Conservation (phyloP, 2,113 vertebrate genomes). For the Hypomesus transpacificus region DNA sequence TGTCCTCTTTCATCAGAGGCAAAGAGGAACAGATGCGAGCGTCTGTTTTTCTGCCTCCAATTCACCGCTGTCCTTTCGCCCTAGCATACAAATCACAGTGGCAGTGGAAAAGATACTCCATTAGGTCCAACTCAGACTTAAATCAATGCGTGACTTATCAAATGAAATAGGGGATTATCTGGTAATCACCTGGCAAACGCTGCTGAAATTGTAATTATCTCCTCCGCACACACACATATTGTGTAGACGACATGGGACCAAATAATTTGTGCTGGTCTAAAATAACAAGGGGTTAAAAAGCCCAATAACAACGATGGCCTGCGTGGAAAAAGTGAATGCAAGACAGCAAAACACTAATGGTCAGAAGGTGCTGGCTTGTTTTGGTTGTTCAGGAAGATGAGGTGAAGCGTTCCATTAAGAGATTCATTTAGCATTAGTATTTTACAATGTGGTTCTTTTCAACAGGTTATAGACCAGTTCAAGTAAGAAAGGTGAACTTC, state of each 20-base stretch:
- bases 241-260: constrained; percentile 51
- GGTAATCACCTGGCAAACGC: constrained; percentile 74
- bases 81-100: constrained; percentile 68
- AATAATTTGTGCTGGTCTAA: constrained; percentile 17
- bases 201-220: constrained; percentile 75
- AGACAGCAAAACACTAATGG: no score
- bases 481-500: no score
- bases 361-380: no score
- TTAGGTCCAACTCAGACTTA: constrained; percentile 70
- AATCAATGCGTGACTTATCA: constrained; percentile 76
- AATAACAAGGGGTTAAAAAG: no score
- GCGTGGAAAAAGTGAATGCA: no score
- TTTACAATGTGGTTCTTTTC: no score
- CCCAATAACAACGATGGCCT: no score
- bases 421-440: no score
- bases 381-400: no score
- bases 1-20: constrained; percentile 34
- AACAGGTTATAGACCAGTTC: no score
- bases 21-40: constrained; percentile 31
- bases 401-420: no score
- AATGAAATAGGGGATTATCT: constrained; percentile 75
- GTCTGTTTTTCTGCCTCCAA: constrained; percentile 66
- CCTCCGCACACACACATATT: constrained; percentile 45
- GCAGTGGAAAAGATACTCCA: constrained; percentile 69
- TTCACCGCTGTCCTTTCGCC: constrained; percentile 64